Evolutionary conservation across 1,140 invertebrate genomes (phyloP).

Genomic region (Rhyacophila brunnea): DNA sequence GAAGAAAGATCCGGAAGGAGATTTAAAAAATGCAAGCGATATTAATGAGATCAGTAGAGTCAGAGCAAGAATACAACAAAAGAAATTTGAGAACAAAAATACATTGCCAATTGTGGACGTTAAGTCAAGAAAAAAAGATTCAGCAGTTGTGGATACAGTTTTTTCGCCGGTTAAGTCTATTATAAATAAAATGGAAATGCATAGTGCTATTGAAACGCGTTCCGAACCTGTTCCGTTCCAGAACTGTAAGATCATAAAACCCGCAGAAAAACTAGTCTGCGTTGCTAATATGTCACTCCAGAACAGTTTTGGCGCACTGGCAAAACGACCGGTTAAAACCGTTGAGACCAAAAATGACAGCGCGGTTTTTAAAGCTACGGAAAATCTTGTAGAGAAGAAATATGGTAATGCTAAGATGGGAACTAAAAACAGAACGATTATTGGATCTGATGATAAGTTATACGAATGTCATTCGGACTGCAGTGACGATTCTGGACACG

Average conservation of each 20-base stretch:
- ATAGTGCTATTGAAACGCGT: constrained; percentile 46
- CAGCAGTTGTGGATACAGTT: constrained; percentile 40
- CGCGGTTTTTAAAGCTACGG: constrained; percentile 4
- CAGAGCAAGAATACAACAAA: constrained; percentile 50
- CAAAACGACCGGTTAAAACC: constrained; percentile 48
- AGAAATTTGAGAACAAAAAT: constrained; percentile 42
- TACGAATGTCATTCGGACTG: constrained; percentile 56
- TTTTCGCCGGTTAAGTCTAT: constrained; percentile 52
- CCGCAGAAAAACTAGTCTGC: constrained; percentile 48
- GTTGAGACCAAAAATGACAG: constrained; percentile 45
- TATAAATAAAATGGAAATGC: constrained; percentile 52
- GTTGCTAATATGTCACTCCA: constrained; percentile 51
- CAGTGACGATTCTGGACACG: constrained; percentile 76
- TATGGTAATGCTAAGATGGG: constrained; percentile 39
- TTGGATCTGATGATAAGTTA: constrained; percentile 48
- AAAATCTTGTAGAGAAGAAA: constrained; percentile 28
- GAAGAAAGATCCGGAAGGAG: too few species aligned
- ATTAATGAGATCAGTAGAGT: constrained; percentile 50
- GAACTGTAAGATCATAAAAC: constrained; percentile 50
- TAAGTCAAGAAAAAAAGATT: constrained; percentile 42
- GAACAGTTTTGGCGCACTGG: constrained; percentile 50
- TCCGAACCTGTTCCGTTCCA: constrained; percentile 44
- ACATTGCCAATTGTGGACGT: constrained; percentile 37
- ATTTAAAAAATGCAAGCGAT: constrained; percentile 11
- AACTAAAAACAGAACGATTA: constrained; percentile 41